Evolutionary conservation across 2,888 invertebrate species (phyloP).

Genomic region (Brachypalpus laphriformis): DNA sequence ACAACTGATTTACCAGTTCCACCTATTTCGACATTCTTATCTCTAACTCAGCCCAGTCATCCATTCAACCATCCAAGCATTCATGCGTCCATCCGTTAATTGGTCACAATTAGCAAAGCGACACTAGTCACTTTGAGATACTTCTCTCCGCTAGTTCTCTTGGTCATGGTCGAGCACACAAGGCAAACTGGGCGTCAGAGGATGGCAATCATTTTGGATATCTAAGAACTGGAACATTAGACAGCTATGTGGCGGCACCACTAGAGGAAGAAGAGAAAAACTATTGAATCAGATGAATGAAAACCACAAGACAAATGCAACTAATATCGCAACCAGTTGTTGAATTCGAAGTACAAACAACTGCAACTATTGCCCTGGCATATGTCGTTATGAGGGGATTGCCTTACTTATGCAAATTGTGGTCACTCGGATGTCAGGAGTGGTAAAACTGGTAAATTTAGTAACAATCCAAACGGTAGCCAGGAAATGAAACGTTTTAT

Average conservation of each 20-base stretch:
- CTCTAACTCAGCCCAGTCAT: not conserved
- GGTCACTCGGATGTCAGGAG: not conserved
- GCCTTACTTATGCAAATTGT: not conserved
- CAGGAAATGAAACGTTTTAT: slow-evolving; percentile 29
- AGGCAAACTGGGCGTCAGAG: slow-evolving; percentile 6
- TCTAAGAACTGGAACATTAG: slow-evolving; percentile 20
- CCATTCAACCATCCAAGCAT: not conserved
- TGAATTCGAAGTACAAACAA: not conserved
- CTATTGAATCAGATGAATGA: not conserved
- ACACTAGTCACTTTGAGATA: not conserved
- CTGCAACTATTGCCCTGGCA: not conserved
- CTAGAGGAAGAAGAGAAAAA: not conserved
- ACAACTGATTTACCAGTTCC: not conserved
- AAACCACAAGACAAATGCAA: not conserved
- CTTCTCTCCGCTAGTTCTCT: not conserved
- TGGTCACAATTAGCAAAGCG: slow-evolving; percentile 3
- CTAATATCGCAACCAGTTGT: not conserved
- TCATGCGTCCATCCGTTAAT: slow-evolving; percentile 11
- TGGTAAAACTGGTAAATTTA: not conserved
- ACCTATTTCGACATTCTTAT: not conserved
- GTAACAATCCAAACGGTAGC: slow-evolving; percentile 2
- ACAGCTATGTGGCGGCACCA: not conserved
- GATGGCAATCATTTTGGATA: not conserved
- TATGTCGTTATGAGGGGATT: not conserved
- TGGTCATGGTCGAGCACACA: slow-evolving; percentile 10